Conservation (phyloP, 2,888 invertebrate genomes). For the Diogma glabrata region DNA sequence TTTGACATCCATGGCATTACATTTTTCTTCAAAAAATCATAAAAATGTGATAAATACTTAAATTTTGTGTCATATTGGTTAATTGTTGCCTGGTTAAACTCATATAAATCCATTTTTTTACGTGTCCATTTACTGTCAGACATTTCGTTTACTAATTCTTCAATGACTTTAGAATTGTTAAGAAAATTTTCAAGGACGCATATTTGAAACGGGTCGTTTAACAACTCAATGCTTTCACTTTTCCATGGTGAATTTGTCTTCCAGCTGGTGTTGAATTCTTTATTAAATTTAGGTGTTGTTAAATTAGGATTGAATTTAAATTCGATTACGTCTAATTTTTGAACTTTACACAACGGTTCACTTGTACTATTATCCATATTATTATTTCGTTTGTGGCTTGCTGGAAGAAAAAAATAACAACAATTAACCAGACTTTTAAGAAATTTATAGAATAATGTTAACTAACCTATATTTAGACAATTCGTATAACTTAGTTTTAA, state of each 20-base stretch:
- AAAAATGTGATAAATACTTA: conserved; percentile 36
- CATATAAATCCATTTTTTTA: conserved; percentile 78
- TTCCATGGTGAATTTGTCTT: not conserved
- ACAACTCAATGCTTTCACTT: conserved; percentile 28
- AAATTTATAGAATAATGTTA: too few species aligned
- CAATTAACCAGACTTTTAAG: too few species aligned
- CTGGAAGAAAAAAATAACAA: too few species aligned
- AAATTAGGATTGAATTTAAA: conserved; percentile 1
- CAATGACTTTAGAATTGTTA: conserved; percentile 42
- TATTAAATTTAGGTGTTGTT: not conserved
- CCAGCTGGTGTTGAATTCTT: conserved; percentile 2
- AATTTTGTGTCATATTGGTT: conserved; percentile 30
- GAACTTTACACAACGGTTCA: too few species aligned
- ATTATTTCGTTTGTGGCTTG: too few species aligned
- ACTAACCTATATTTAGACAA: too few species aligned
- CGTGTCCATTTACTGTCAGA: conserved; percentile 54
- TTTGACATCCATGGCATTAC: conserved; percentile 54
- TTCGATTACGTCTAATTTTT: too few species aligned
- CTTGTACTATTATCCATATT: too few species aligned
- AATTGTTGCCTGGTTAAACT: conserved; percentile 71
- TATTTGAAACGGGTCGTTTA: conserved; percentile 53
- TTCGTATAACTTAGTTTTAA: too few species aligned
- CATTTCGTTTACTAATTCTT: conserved; percentile 53
- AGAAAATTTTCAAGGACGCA: conserved; percentile 54
- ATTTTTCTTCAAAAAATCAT: conserved; percentile 50